Evolutionary conservation across 2,113 vertebrate species (phyloP), one percentile per base, ranked within the genome.

Genomic region (Hyla sarda): DNA sequence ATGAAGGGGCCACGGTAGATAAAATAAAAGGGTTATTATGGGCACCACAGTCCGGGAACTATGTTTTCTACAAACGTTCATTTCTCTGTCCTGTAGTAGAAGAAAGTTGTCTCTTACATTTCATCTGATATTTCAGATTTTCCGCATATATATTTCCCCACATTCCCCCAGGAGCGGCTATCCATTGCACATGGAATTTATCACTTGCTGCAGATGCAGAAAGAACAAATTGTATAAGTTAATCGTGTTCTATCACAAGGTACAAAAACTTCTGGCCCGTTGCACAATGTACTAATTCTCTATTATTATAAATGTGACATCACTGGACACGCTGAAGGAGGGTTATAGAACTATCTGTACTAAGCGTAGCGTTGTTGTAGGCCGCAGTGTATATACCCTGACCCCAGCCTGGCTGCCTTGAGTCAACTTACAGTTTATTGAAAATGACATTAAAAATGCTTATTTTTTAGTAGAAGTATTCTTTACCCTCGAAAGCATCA

Each of bases 161-260:
- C 12, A 62, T 60, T 45, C 56, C 37, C 56, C 11, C 5, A 60
- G 37, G 78, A 62, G 41, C 58, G 6, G 56, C 32, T 47, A 81
- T 65, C 77, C 32, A n/a, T 80, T 62, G 30, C 77, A 80, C 77
- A 80, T 80, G 77, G 77, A 80, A 62, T 41, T 47, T 62, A 80
- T 80, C 77, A 80, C 56, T 45, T 62, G 11, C 67, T 45, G 54
- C 77, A 80, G 77, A 80, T 80, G 77, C 56, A 82, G 54, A 69
- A 69, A 69, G 80, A 82, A 82, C 80, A 69, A 45, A 82, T 82
- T 82, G 80, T 69, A 60, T 41, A 69, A 69, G 60, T 34, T 71
- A 82, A 52, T 82, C 56, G 13, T 41, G 32, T 41, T 41, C 32
- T 62, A 62, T 60, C 81, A 9, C 47, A 82, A 45, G 30, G 81